phyloP scores from a whole-genome alignment of 2,888 invertebrate species.

The Allophyes oxyacanthae region DNA sequence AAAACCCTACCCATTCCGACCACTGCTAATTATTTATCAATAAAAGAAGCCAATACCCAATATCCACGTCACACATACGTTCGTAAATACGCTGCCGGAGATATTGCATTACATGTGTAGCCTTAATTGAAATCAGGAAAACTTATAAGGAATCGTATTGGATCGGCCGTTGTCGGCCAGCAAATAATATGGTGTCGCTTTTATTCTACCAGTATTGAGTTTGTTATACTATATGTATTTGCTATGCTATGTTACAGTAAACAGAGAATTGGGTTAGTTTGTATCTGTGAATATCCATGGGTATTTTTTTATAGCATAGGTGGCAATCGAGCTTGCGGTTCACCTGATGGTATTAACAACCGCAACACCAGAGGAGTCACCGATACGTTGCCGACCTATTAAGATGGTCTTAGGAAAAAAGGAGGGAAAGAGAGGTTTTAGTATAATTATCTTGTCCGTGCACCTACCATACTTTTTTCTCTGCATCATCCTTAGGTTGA shows the following conservation, averaged over 20 bases:
- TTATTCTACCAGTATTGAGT: conserved; percentile 9
- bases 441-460: too few species aligned
- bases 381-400: too few species aligned
- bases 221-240: conserved; percentile 4
- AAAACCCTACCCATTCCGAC: too few species aligned
- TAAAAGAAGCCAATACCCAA: conserved; percentile 7
- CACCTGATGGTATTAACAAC: too few species aligned
- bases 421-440: too few species aligned
- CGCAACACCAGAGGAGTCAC: too few species aligned
- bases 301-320: too few species aligned
- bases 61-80: conserved; percentile 4
- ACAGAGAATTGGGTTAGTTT: not conserved
- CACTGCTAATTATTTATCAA: not conserved
- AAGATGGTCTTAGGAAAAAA: too few species aligned
- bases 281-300: not conserved
- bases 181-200: conserved; percentile 17
- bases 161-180: conserved; percentile 10
- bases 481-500: too few species aligned
- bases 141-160: conserved; percentile 39
- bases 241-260: not conserved
- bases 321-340: too few species aligned
- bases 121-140: conserved; percentile 32
- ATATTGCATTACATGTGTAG: conserved; percentile 21
- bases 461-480: too few species aligned
- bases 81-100: not conserved